A percentile compares a stretch with the other conserved stretches of the same genome.
Evolutionary conservation across 2,113 vertebrate genomes (phyloP).

Genomic region (Micronycteris hirsuta): DNA sequence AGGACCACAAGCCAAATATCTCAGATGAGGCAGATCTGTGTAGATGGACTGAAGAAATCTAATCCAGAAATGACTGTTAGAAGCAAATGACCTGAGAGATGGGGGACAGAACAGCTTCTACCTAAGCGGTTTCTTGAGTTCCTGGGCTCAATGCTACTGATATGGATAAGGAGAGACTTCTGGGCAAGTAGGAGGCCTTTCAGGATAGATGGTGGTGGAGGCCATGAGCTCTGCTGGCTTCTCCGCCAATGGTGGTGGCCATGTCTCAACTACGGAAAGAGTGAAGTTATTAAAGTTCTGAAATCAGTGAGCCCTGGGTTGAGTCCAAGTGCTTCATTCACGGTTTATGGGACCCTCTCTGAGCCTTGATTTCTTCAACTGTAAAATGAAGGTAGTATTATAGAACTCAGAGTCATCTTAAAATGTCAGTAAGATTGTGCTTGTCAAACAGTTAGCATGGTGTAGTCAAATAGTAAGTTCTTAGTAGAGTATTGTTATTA

Average conservation of each 20-base stretch:
- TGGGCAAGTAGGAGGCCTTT: not conserved
- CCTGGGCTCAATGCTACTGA: not conserved
- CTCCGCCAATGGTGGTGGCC: not conserved
- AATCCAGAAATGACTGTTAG: not conserved
- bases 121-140: not conserved
- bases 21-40: not conserved
- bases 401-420: not conserved
- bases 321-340: not conserved
- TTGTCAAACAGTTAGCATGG: not conserved
- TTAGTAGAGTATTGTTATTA: not conserved
- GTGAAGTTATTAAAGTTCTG: not conserved
- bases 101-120: not conserved
- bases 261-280: not conserved
- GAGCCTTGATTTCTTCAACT: not conserved
- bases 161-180: not conserved
- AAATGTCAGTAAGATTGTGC: not conserved
- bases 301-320: not conserved
- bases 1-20: not conserved
- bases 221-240: not conserved
- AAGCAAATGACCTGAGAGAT: not conserved
- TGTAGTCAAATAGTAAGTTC: not conserved
- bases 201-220: not conserved
- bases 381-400: not conserved
- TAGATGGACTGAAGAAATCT: not conserved
- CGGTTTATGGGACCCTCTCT: not conserved